Percentiles rank a stretch among this genome's conserved stretches.
phyloP scores from a whole-genome alignment of 2,113 vertebrate genomes.

The Delphinus delphis region DNA sequence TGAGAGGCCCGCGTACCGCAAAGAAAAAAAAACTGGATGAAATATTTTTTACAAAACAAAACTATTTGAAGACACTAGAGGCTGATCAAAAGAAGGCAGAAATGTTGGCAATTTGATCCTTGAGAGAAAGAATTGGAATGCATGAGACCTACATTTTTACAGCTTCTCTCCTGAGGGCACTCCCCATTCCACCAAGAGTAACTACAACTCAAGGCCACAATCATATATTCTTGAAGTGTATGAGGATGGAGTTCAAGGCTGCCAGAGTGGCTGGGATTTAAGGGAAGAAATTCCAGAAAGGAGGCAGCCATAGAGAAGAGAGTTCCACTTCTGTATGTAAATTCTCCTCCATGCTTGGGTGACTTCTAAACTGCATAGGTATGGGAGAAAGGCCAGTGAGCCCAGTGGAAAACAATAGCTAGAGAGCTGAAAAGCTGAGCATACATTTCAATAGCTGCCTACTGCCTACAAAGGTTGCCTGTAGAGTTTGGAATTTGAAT shows the following conservation, averaged over 20 bases:
- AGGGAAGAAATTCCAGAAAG: not conserved
- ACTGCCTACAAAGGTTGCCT: not conserved
- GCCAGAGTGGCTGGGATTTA: not conserved
- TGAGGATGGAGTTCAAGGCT: not conserved
- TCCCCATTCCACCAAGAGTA: not conserved
- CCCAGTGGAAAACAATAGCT: not conserved
- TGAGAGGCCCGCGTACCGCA: too few relatives aligned
- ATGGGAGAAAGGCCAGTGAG: accelerated
- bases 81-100: not conserved
- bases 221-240: not conserved
- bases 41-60: not conserved
- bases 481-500: not conserved
- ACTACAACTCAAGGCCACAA: not conserved
- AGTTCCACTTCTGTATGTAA: not conserved
- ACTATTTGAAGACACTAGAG: not conserved
- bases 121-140: not conserved
- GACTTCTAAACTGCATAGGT: not conserved
- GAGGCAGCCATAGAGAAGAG: not conserved
- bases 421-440: not conserved
- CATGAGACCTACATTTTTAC: not conserved
- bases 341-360: not conserved
- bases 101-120: not conserved
- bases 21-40: not conserved
- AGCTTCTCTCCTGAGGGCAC: not conserved
- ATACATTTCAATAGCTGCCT: not conserved